Evolutionary conservation across 2,888 invertebrate genomes (phyloP).

Genomic region (Nomada ferruginata): DNA sequence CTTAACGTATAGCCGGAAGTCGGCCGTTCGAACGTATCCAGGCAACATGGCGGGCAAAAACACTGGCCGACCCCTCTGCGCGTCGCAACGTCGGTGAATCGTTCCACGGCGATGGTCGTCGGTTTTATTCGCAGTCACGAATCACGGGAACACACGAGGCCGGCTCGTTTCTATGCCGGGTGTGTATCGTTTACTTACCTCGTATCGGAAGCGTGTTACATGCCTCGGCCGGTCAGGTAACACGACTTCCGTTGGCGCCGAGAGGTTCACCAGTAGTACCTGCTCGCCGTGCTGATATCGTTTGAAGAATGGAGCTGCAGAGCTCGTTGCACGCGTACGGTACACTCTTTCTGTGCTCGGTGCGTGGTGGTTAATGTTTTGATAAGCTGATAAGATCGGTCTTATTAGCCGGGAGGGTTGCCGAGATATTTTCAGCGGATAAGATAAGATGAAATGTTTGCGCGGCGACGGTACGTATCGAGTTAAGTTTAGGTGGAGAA

Average conservation of each 20-base stretch:
- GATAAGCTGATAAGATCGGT: not conserved
- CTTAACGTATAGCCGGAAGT: conserved; percentile 59
- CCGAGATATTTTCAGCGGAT: not conserved
- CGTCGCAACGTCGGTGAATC: not conserved
- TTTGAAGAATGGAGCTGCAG: conserved; percentile 22
- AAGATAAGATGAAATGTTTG: no score
- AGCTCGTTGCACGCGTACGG: not conserved
- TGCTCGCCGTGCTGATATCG: not conserved
- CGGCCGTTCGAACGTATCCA: conserved; percentile 60
- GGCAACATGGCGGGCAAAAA: conserved; percentile 67
- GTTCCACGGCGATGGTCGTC: not conserved
- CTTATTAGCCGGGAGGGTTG: not conserved
- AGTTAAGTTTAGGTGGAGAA: no score
- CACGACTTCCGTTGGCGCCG: conserved; percentile 35
- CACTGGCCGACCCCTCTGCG: conserved; percentile 41
- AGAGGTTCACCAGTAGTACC: conserved; percentile 4
- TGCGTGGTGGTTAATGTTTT: conserved; percentile 1
- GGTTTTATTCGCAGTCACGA: conserved; percentile 54
- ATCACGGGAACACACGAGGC: conserved; percentile 32
- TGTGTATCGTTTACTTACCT: conserved; percentile 34
- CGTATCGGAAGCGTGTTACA: conserved; percentile 28
- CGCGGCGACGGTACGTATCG: no score
- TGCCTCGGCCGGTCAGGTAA: conserved; percentile 10
- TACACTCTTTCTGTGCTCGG: not conserved
- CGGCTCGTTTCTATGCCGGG: not conserved